Evolutionary conservation across 1,140 invertebrate species (phyloP), one percentile per base, ranked within the genome.

Genomic region (Drosophila kurseongensis): DNA sequence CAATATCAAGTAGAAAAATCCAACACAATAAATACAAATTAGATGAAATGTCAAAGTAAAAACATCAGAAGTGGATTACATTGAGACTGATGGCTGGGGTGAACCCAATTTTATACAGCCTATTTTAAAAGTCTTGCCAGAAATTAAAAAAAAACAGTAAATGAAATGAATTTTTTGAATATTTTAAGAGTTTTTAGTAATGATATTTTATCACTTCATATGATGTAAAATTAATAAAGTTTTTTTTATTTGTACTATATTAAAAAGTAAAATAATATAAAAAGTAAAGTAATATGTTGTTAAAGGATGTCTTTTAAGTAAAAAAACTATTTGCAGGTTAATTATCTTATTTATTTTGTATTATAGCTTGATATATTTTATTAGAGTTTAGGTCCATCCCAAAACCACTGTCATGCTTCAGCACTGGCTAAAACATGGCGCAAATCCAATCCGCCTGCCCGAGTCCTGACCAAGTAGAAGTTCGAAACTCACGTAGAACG

Each of bases 21-120:
- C 62, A 74, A 60, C 47, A 77, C 72, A 83, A 88, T 88, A 88
- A 88, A 88, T 88, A 88, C 76, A 88, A 88, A 88, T 88, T 88
- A 89, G 83, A 88, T 48, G 75, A 77, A 80, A 79, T 80, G 83
- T 79, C 63, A 71, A 54, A 55, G 72, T 51, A 65, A 32, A 44
- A 66, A 63, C 40, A 38, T 13, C 36, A 13, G 10, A 35, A 40
- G 41, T 23, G 27, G 54, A 59, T 75, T 79, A 55, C 27, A 35
- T 16, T 10, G 5, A 16, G 41, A 5, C 7, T 12, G 7, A 5
- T 29, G 14, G 6, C 3, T 23, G 23, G 44, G 23, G 62, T 60
- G 60, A 40, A 45, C 14, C n/a, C 9, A 38, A 32, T 18, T 32
- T n/a, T 5, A 14, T 51, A 29, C 1, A 12, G 36, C 18, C 18